phyloP scores from a whole-genome alignment of 2,797 vertebrate genomes.

The Stomatorhinus walkeri region DNA sequence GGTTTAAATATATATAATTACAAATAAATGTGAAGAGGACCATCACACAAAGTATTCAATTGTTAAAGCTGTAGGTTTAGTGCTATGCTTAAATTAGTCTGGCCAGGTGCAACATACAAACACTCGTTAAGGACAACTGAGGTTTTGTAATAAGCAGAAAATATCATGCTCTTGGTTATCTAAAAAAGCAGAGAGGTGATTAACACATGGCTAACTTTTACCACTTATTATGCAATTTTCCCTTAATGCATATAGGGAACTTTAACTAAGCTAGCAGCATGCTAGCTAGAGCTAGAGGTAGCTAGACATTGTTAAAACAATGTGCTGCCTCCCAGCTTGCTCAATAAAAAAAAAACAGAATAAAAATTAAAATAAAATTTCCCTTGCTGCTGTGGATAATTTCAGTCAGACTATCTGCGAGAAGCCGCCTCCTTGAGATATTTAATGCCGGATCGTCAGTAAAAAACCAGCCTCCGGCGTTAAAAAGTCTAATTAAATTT shows the following conservation, averaged over 20 bases:
- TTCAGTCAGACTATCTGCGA: slow-evolving; percentile 57
- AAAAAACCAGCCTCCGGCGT: slow-evolving; percentile 30
- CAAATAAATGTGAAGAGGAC: neutral
- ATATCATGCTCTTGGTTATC: neutral
- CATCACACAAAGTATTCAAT: neutral
- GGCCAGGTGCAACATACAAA: neutral
- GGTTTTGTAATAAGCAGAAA: neutral
- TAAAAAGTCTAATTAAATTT: slow-evolving; percentile 45
- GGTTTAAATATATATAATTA: neutral
- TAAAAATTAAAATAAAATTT: neutral
- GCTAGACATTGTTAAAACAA: neutral
- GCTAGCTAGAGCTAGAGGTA: neutral
- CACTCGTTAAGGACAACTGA: neutral
- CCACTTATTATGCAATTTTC: neutral
- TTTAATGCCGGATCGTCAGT: slow-evolving; percentile 40
- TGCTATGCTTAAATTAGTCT: neutral
- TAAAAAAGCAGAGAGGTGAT: neutral
- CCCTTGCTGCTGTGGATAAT: slow-evolving; percentile 47
- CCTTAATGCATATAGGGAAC: neutral
- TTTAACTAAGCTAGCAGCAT: neutral
- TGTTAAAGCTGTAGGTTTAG: neutral
- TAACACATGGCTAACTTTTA: neutral
- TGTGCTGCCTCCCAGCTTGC: neutral
- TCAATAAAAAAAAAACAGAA: neutral
- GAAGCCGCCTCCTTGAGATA: slow-evolving; percentile 56